Evolutionary conservation across 2,797 vertebrate genomes (phyloP).

Genomic region (Hypotaenidia philippensis): DNA sequence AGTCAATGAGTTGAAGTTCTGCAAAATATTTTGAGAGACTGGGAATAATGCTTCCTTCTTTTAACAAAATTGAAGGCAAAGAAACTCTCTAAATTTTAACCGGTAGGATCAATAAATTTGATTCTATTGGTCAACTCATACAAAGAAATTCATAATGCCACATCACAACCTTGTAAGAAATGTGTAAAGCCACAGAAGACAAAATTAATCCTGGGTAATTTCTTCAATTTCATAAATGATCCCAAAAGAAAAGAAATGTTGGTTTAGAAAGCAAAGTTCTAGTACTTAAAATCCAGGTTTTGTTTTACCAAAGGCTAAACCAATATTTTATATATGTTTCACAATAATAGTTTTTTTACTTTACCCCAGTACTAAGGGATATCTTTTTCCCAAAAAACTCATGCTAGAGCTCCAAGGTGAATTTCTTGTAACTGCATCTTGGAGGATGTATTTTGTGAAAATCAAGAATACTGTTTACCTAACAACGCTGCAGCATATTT

Average conservation of each 20-base stretch:
- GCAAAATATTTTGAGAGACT: not conserved
- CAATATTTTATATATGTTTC: constrained; percentile 20
- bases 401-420: constrained; percentile 41
- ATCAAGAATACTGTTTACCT: constrained; percentile 60
- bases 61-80: not conserved
- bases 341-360: constrained; percentile 43
- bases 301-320: constrained; percentile 47
- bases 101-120: not conserved
- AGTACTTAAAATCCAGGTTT: not conserved
- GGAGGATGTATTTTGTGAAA: constrained; percentile 68
- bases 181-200: no score
- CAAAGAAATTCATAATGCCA: not conserved
- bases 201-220: not conserved
- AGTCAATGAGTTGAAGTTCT: not conserved
- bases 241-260: not conserved
- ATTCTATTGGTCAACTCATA: not conserved
- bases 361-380: not conserved
- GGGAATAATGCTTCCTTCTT: not conserved
- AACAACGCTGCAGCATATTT: constrained; percentile 44
- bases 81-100: not conserved
- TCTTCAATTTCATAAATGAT: not conserved
- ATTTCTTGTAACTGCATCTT: constrained; percentile 56
- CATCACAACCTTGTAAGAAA: no score
- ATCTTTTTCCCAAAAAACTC: constrained; percentile 42
- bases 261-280: not conserved